Conservation (phyloP, 2,113 vertebrate genomes). For the Phasianus colchicus region DNA sequence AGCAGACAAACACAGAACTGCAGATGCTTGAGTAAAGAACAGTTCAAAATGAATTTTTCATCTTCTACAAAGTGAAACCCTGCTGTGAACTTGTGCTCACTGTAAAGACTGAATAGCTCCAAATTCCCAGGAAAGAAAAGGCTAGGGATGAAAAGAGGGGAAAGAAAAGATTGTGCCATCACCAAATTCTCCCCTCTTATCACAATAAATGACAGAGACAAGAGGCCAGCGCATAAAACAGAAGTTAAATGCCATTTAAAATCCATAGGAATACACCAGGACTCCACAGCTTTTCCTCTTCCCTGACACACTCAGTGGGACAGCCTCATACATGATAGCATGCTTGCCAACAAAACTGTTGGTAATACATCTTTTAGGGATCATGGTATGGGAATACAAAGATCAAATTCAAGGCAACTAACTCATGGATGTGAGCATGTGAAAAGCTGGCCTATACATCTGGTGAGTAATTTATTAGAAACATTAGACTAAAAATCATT, state of each 20-base stretch:
- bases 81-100: neutral
- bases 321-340: neutral
- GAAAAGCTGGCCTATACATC: neutral
- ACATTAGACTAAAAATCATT: neutral
- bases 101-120: neutral
- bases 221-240: neutral
- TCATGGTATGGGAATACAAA: accelerated
- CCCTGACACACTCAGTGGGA: accelerated
- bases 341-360: neutral
- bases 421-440: neutral
- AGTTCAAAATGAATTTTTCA: neutral
- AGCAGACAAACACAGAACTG: neutral
- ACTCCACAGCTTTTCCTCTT: neutral
- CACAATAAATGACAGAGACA: neutral
- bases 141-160: neutral
- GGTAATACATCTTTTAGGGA: neutral
- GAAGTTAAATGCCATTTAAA: neutral
- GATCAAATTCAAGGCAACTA: neutral
- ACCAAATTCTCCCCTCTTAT: neutral
- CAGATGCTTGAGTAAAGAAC: neutral
- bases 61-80: neutral
- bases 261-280: neutral
- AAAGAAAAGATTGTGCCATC: neutral
- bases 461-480: neutral
- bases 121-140: neutral